phyloP scores from a whole-genome alignment of 2,888 invertebrate genomes.

The Cordilura impudica region DNA sequence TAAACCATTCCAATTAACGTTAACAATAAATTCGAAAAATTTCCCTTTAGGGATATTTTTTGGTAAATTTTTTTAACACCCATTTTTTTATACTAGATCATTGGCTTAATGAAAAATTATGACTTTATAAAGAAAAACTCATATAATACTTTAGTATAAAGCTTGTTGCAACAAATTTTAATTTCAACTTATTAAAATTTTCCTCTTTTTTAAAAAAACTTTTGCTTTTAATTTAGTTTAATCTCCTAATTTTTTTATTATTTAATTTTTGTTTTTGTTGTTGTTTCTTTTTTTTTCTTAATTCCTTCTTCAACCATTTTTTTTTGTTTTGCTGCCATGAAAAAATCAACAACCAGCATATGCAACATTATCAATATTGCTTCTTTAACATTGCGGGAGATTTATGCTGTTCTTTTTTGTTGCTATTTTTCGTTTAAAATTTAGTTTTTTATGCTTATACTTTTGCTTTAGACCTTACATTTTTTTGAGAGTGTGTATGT shows the following conservation, averaged over 20 bases:
- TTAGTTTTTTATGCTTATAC: slow-evolving; percentile 31
- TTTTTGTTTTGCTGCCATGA: slow-evolving; percentile 12
- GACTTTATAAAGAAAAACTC: too few species aligned
- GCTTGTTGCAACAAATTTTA: too few species aligned
- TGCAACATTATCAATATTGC: slow-evolving; percentile 65
- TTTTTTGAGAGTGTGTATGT: slow-evolving; percentile 38
- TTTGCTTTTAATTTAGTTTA: background rate
- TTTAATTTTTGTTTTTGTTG: slow-evolving; percentile 8
- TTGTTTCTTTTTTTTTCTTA: slow-evolving; percentile 9
- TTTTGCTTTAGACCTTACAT: slow-evolving; percentile 40
- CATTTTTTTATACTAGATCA: too few species aligned
- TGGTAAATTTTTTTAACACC: background rate
- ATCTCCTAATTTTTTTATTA: background rate
- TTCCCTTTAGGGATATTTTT: slow-evolving; percentile 20
- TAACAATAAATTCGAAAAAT: background rate
- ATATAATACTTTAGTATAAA: too few species aligned
- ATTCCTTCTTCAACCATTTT: slow-evolving; percentile 10
- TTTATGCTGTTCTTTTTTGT: slow-evolving; percentile 65
- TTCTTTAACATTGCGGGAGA: slow-evolving; percentile 68
- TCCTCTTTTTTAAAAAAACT: background rate
- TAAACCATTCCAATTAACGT: too few species aligned
- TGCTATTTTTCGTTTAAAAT: slow-evolving; percentile 38
- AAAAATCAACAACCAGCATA: slow-evolving; percentile 10
- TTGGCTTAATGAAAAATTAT: too few species aligned
- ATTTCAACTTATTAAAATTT: too few species aligned